phyloP scores from a whole-genome alignment of 2,113 vertebrate species.

The Chaenocephalus aceratus region DNA sequence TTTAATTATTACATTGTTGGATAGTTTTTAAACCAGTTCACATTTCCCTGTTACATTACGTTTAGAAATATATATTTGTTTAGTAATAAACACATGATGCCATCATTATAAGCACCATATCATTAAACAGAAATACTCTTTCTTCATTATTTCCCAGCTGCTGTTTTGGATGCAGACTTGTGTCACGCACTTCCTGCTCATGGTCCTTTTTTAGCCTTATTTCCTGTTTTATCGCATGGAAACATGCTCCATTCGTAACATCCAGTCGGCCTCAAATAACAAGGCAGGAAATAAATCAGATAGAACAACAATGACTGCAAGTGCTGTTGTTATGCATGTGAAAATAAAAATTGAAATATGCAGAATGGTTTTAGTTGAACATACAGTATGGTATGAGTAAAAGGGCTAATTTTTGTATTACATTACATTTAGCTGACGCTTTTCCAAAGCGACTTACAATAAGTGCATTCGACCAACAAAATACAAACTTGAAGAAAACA shows the following conservation, averaged over 20 bases:
- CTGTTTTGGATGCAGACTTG: neutral
- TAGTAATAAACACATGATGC: neutral
- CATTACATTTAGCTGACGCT: no score
- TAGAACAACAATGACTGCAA: neutral
- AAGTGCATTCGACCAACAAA: no score
- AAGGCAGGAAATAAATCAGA: neutral
- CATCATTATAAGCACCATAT: neutral
- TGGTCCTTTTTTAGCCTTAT: neutral
- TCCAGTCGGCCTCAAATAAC: neutral
- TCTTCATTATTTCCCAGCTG: neutral
- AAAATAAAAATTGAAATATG: neutral
- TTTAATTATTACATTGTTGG: no score
- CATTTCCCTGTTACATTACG: neutral
- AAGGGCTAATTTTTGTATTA: neutral
- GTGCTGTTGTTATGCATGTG: neutral
- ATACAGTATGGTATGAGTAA: neutral
- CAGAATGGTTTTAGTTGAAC: neutral
- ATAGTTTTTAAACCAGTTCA: no score
- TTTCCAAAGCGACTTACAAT: no score
- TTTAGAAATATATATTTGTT: neutral
- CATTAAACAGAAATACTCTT: neutral
- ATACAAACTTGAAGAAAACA: no score
- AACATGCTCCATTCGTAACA: constrained; percentile 4
- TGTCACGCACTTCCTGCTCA: constrained; percentile 29
- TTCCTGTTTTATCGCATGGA: constrained; percentile 62